Base-by-base conservation (phyloP, 1,140 invertebrate species). In the Drosophila tropicalis region DNA sequence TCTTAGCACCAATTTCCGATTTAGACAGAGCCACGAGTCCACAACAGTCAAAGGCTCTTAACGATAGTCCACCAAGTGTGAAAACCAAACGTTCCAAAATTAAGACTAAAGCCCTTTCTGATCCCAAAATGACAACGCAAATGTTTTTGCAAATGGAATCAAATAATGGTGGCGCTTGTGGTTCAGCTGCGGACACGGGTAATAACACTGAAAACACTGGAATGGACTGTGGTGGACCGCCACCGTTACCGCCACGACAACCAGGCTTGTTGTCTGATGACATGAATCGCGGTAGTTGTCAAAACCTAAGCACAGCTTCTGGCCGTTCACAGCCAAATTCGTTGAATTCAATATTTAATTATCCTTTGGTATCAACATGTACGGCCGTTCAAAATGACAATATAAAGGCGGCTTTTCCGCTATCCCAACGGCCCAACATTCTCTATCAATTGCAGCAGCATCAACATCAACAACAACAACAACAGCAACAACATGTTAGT, bases 381-480 rank as follows among this genome's bases (percentile, higher is more conserved):
- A 92, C 91, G 7, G 81, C 91, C 0, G 87, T 92, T 5, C 90
- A 90, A 72, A 73, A 74, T 15, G 91, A 92, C 56, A 92, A 92
- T 64, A 78, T 91, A 73, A 89, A 91, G 17, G 89, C 86, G 25
- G 90, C 91, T 9, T 92, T 92, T 67, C 91, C 91, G 22, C 61
- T 92, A 5, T 92, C 91, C 29, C 90, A 95, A 93, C 86, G 94
- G 93, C 90, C 90, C 93, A 74, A 94, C 93, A 62, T 94, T 93
- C 90, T 93, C 81, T 64, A 94, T 91, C 67, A 93, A 93, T 71
- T 92, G 92, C 62, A 93, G 90, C 81, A 93, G 86, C 70, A 91
- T 92, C 71, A 82, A 90, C 61, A 90, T 32, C 81, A 29, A 29
- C 25, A 76, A 90, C 61, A 90, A 29, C 81, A 25, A 4, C 22